A percentile compares a stretch with the other conserved stretches of the same genome.
These are phyloP conservation scores for Chloebia gouldiae DNA, from an alignment of 2,113 vertebrate species.

Conservation along the genomic window DNA sequence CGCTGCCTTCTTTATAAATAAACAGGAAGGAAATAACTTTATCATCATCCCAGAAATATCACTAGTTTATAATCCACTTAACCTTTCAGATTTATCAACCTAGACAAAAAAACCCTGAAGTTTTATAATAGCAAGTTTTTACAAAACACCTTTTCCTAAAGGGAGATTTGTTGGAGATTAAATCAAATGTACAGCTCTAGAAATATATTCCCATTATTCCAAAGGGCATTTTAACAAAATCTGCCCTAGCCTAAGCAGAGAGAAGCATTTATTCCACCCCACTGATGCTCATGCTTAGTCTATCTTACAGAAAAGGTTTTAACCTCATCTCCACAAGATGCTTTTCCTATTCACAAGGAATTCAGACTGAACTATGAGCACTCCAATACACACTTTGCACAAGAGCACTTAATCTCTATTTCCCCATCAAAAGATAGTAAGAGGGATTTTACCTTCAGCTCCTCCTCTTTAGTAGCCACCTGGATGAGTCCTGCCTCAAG, in stretches of 20 bases:
- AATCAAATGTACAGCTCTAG: background rate
- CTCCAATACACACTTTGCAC: background rate
- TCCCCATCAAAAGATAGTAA: background rate
- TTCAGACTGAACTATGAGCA: background rate
- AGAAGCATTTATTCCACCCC: background rate
- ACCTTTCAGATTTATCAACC: background rate
- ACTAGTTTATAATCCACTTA: background rate
- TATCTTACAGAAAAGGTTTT: background rate
- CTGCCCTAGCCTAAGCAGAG: background rate
- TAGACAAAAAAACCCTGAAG: background rate
- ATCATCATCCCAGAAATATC: background rate
- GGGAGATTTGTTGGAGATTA: background rate
- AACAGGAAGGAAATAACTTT: background rate
- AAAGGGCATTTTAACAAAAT: background rate
- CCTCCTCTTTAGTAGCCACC: constrained; percentile 94
- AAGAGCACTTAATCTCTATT: background rate
- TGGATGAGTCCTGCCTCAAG: constrained; percentile 92
- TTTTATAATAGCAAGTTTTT: background rate
- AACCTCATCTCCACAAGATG: background rate
- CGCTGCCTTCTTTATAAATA: background rate
- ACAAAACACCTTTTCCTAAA: background rate
- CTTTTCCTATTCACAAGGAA: background rate
- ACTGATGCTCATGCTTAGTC: background rate
- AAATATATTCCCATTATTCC: background rate
- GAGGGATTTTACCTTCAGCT: constrained; percentile 81